A percentile compares a stretch with the other conserved stretches of the same genome.
Evolutionary conservation across 2,888 invertebrate genomes (phyloP).

Genomic region (Odontocolon sp.): DNA sequence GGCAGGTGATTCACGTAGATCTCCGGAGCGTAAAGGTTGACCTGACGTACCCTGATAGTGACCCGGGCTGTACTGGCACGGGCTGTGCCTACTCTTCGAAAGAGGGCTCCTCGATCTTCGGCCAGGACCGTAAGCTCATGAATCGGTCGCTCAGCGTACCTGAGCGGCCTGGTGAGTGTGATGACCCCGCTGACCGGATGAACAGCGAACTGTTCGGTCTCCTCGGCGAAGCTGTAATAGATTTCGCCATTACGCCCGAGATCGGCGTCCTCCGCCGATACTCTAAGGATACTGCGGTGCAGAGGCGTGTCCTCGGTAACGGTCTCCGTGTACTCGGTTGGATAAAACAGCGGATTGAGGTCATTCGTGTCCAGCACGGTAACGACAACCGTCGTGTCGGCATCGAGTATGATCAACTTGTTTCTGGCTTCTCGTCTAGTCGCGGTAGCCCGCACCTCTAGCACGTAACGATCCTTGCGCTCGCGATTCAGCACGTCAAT

Average conservation of each 20-base stretch:
- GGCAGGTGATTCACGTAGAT: constrained; percentile 91
- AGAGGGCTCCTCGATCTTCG: constrained; percentile 90
- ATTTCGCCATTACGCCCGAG: constrained; percentile 97
- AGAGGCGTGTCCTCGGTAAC: constrained; percentile 94
- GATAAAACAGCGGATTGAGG: constrained; percentile 96
- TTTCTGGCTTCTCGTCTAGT: constrained; percentile 83
- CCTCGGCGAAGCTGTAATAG: constrained; percentile 94
- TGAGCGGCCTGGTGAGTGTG: constrained; percentile 89
- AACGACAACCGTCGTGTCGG: constrained; percentile 88
- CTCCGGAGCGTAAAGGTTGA: constrained; percentile 93
- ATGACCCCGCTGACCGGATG: constrained; percentile 96
- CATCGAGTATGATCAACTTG: constrained; percentile 81
- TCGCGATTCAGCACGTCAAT: constrained; percentile 96
- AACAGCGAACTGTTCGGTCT: constrained; percentile 93
- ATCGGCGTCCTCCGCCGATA: constrained; percentile 97
- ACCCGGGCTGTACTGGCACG: constrained; percentile 89
- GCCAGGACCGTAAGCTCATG: constrained; percentile 92
- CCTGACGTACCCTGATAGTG: constrained; percentile 88
- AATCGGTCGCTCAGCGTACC: constrained; percentile 86
- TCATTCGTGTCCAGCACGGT: constrained; percentile 93
- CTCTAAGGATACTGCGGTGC: constrained; percentile 90
- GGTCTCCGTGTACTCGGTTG: constrained; percentile 92
- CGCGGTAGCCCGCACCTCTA: constrained; percentile 89
- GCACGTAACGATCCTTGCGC: constrained; percentile 90
- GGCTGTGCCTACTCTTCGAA: constrained; percentile 82